Conservation (phyloP, 2,113 vertebrate species). For the Aegotheles bennettii region DNA sequence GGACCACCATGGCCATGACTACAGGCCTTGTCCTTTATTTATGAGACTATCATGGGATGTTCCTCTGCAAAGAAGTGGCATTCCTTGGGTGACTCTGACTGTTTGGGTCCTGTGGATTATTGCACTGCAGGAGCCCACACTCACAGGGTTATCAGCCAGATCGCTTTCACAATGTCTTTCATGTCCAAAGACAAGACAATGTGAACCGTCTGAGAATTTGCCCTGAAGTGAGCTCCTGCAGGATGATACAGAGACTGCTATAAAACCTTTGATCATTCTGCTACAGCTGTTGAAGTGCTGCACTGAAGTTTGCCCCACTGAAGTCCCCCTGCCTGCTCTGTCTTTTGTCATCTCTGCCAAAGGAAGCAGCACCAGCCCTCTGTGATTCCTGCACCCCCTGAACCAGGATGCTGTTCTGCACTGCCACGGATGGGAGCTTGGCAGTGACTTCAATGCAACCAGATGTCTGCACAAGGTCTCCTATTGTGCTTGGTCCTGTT, state of each 20-base stretch:
- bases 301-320: background rate
- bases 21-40: background rate
- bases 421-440: background rate
- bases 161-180: fast-evolving
- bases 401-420: background rate
- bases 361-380: background rate
- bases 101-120: background rate
- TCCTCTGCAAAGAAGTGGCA: background rate
- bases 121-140: background rate
- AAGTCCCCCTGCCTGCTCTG: background rate
- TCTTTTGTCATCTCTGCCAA: background rate
- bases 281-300: background rate
- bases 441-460: background rate
- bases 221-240: background rate
- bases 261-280: background rate
- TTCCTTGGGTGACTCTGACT: background rate
- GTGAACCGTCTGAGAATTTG: fast-evolving
- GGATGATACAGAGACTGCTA: background rate
- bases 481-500: background rate
- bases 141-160: background rate
- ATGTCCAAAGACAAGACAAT: background rate
- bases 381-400: fast-evolving
- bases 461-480: background rate
- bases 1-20: too few species aligned
- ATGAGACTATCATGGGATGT: background rate